Conservation (phyloP, 2,888 invertebrate species). For the Lasioglossum leucozonium region DNA sequence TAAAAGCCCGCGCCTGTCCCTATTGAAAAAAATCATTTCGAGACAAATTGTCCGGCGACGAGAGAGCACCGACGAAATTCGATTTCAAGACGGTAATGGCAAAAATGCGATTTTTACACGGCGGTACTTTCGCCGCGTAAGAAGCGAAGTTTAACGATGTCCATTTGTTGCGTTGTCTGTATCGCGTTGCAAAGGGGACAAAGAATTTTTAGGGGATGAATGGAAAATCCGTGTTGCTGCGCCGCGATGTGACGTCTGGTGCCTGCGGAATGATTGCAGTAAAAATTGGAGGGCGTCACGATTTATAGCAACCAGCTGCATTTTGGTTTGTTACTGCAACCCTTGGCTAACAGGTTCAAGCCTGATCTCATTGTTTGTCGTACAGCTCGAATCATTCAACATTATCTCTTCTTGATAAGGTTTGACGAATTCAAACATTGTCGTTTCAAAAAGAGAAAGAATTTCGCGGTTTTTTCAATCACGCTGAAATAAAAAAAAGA, state of each 20-base stretch:
- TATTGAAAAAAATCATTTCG: neutral
- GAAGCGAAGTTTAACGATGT: slow-evolving; percentile 2
- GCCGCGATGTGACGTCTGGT: neutral
- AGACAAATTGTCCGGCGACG: neutral
- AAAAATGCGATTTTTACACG: neutral
- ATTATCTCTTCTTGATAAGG: neutral
- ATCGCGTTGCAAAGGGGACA: neutral
- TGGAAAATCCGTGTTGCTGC: slow-evolving; percentile 5
- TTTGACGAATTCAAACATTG: neutral
- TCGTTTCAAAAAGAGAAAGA: neutral
- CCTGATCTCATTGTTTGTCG: neutral
- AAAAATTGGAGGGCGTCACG: neutral
- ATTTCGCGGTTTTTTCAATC: no score
- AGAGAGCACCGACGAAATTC: neutral
- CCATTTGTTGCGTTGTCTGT: neutral
- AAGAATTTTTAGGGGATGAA: neutral
- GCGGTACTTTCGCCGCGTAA: neutral
- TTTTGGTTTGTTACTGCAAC: neutral
- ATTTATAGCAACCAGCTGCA: neutral
- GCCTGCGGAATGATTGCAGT: neutral
- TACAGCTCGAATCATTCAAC: neutral
- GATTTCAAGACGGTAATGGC: slow-evolving; percentile 6
- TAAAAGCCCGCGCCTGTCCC: neutral
- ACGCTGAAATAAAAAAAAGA: no score
- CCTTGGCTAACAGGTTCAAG: neutral